Base-by-base conservation (phyloP, 2,888 invertebrate species). In the Pegoplata infirma region DNA sequence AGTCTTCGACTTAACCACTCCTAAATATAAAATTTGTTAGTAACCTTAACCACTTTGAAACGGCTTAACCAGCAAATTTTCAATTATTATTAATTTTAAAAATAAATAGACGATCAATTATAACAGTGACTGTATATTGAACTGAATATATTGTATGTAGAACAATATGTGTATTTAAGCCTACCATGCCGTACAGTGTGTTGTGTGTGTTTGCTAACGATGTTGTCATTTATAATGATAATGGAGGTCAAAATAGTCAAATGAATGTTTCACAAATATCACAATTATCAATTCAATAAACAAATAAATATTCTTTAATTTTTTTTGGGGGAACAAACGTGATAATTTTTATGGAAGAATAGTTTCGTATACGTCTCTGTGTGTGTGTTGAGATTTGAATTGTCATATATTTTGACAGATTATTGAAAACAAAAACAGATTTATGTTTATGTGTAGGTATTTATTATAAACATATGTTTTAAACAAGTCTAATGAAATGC, bases 201-300 rank as follows among this genome's bases (percentile, higher is more conserved):
- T 2, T 40, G n/a, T 40, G 14, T 17, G 23, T 66, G 59, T 47
- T 58, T 67, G 61, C 79, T 79, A 79, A 79, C 79, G 67, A 79
- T 79, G 75, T 79, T 79, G 79, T 75, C 79, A 79, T 72, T 75
- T 75, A 79, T 67, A 63, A 86, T 84, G 87, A 88, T 88, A 87
- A 87, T 86, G 84, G 86, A 84, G 88, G 88, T 87, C 87, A 87
- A 82, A 74, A 81, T 83, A 84, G 88, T 87, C 88, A 88, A 87
- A 84, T 81, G 83, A 87, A 84, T 87, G 86, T 85, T 84, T 84
- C 82, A 86, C 83, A 86, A 86, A 86, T 78, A 81, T 75, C 73
- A 73, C 71, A 81, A 82, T 85, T 86, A 87, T 85, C 85, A 87
- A 87, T 85, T 85, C 80, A 81, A 82, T 82, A 81, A 82, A 82